These are phyloP conservation scores for Coelogynopora nodosa DNA, from an alignment of 2,888 invertebrate genomes.

Conservation along the genomic window DNA sequence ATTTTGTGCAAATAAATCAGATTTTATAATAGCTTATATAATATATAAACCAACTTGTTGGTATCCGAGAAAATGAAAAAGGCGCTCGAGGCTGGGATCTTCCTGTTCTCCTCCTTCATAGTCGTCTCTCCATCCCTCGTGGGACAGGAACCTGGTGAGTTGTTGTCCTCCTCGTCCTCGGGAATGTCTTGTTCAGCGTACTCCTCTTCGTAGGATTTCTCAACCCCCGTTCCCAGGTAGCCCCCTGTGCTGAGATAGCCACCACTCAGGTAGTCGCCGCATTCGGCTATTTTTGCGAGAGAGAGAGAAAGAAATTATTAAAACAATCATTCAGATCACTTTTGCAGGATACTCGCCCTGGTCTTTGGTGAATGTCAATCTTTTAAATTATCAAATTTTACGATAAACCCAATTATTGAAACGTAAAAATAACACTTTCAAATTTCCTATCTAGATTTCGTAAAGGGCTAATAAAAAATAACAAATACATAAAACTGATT, in stretches of 20 bases:
- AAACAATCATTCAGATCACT: too few species aligned
- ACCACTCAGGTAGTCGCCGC: background rate
- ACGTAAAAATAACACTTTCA: too few species aligned
- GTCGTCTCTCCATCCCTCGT: background rate
- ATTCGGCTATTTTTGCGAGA: background rate
- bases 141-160: background rate
- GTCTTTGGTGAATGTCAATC: too few species aligned
- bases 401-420: too few species aligned
- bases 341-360: too few species aligned
- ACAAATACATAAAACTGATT: too few species aligned
- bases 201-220: slow-evolving; percentile 39
- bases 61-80: slow-evolving; percentile 37
- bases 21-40: too few species aligned
- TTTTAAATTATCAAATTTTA: too few species aligned
- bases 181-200: slow-evolving; percentile 35
- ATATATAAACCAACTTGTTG: slow-evolving; percentile 10
- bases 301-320: background rate
- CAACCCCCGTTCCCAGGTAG: slow-evolving; percentile 11
- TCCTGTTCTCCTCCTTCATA: slow-evolving; percentile 4
- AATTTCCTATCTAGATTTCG: too few species aligned
- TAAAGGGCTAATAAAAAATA: too few species aligned
- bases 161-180: slow-evolving; percentile 40
- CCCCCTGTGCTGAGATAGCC: slow-evolving; percentile 7
- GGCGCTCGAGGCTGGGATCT: slow-evolving; percentile 6
- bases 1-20: too few species aligned